Conservation (phyloP, 2,113 vertebrate species). For the Malurus melanocephalus region DNA sequence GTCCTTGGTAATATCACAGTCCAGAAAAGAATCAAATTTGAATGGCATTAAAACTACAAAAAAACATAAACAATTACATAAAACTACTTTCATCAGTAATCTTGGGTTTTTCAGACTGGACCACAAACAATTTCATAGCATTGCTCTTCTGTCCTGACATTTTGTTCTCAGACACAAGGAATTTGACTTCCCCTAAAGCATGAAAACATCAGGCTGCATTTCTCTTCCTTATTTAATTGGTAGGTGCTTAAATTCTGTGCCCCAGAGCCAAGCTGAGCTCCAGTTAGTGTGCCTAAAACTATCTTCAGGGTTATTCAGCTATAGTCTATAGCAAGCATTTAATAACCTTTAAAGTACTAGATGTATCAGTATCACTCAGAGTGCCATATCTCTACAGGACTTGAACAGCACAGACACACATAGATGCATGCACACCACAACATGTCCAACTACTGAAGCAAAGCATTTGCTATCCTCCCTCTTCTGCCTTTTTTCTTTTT, state of each 20-base stretch:
- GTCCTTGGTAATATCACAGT: not conserved
- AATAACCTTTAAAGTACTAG: not conserved
- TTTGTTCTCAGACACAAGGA: not conserved
- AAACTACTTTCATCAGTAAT: not conserved
- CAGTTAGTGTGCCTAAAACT: not conserved
- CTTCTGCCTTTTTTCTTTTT: not conserved
- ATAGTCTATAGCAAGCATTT: not conserved
- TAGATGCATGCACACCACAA: fast-evolving
- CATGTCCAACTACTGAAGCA: not conserved
- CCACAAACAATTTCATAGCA: not conserved
- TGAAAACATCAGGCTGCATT: not conserved
- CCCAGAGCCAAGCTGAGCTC: not conserved
- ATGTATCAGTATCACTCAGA: not conserved
- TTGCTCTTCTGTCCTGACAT: not conserved
- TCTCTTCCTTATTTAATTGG: not conserved
- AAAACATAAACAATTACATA: not conserved
- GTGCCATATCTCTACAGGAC: not conserved
- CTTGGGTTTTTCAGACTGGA: not conserved
- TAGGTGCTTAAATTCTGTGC: not conserved
- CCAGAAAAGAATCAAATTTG: not conserved
- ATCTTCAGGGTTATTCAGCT: not conserved
- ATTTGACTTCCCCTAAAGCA: not conserved
- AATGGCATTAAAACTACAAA: not conserved
- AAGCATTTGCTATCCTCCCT: not conserved
- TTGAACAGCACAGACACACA: not conserved